Evolutionary conservation across 2,888 invertebrate species (phyloP), one percentile per base, ranked within the genome.

Genomic region (Arrhopalites spinosus): DNA sequence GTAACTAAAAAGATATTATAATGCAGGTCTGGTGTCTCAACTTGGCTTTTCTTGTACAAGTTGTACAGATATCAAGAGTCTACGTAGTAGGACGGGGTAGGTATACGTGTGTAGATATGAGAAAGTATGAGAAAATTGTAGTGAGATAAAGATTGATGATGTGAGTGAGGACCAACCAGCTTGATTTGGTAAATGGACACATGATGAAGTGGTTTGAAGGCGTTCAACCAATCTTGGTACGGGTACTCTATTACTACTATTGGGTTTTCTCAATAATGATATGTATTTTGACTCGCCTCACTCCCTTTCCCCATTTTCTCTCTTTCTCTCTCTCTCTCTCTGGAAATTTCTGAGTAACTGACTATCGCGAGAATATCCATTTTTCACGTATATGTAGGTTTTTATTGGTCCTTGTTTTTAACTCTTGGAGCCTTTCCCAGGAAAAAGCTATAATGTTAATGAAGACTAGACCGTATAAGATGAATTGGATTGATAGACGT

Each of bases 111-210:
- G 47, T 47, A 47, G n/a, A 45, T 45, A 15, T 11, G 20, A 50
- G 20, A 50, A 36, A 36, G 3, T 36, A 11, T 36, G 11, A 36
- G 36, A 36, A 36, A 36, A 36, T 36, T 11, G 36, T 36, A 36
- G 5, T 3, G 36, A 36, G 36, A 36, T 36, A 27, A 61, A 61
- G 61, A 61, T 61, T 23, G 61, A 61, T 61, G 61, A 61, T 61
- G 61, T 27, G 30, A 61, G 61, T 27, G 61, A 61, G 27, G 61
- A 61, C 53, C 20, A 20, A 53, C 17, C n/a, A 15, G 20, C 61
- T 61, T 61, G 61, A 27, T 61, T 61, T 27, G 29, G 13, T 61
- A 61, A 61, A 61, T 29, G 30, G 61, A 61, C 61, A 61, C n/a
- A 61, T 61, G 61, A 61, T 61, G 15, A 61, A 61, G 61, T 61